phyloP scores from a whole-genome alignment of 2,888 invertebrate genomes.

The Calameuta filiformis region DNA sequence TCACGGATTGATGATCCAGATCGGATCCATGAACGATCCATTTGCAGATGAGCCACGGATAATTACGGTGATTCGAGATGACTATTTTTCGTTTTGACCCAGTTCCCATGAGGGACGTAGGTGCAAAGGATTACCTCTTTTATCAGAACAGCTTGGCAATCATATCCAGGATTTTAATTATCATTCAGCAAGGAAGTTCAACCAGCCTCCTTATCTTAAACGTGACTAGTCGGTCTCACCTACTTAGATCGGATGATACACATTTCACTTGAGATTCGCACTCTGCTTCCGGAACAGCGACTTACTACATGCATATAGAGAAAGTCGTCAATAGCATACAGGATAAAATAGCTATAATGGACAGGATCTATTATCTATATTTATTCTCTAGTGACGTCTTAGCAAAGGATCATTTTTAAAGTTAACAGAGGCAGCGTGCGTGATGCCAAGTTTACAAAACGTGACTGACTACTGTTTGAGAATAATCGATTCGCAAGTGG shows the following conservation, averaged over 20 bases:
- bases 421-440: background rate
- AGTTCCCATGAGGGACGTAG: conserved; percentile 29
- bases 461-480: background rate
- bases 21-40: conserved; percentile 31
- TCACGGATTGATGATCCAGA: conserved; percentile 45
- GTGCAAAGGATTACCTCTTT: background rate
- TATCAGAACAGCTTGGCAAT: background rate
- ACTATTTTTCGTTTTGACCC: conserved; percentile 29
- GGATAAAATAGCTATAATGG: background rate
- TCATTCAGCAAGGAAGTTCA: background rate
- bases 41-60: background rate
- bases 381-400: background rate
- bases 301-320: background rate
- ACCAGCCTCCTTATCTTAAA: background rate
- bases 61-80: conserved; percentile 4
- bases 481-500: background rate
- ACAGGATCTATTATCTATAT: background rate
- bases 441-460: background rate
- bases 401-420: background rate
- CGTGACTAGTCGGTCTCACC: background rate
- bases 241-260: background rate
- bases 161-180: background rate
- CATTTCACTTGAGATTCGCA: background rate
- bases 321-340: background rate
- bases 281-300: background rate